Evolutionary conservation across 2,888 invertebrate genomes (phyloP).

Genomic region (Drosophila neotestacea): DNA sequence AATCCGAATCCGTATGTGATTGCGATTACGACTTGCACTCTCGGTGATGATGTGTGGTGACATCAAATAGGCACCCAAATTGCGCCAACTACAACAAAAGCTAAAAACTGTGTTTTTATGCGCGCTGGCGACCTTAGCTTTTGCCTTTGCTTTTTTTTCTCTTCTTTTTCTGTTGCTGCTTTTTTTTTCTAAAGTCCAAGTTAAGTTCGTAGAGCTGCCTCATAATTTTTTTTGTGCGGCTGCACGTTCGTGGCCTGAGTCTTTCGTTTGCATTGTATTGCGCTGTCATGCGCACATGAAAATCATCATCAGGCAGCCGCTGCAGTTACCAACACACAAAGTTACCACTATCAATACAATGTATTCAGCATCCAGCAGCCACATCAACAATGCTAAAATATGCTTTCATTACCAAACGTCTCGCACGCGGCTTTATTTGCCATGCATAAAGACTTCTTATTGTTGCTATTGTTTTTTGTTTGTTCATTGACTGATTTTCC

Average conservation of each 20-base stretch:
- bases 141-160: slow-evolving; percentile 19
- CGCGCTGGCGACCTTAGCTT: slow-evolving; percentile 67
- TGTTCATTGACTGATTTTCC: slow-evolving; percentile 18
- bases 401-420: slow-evolving; percentile 78
- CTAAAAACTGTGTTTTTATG: slow-evolving; percentile 69
- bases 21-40: slow-evolving; percentile 30
- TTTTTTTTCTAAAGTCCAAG: slow-evolving; percentile 41
- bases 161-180: slow-evolving; percentile 24
- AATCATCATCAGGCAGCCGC: slow-evolving; percentile 62
- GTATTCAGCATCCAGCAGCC: neutral
- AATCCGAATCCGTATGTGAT: slow-evolving; percentile 19
- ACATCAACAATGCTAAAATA: slow-evolving; percentile 74
- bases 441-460: slow-evolving; percentile 52
- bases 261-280: slow-evolving; percentile 76
- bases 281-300: slow-evolving; percentile 76
- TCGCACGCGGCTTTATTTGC: slow-evolving; percentile 49
- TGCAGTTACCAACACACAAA: slow-evolving; percentile 16
- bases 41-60: slow-evolving; percentile 55
- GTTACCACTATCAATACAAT: slow-evolving; percentile 10
- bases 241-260: slow-evolving; percentile 76
- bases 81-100: slow-evolving; percentile 67
- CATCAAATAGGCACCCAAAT: slow-evolving; percentile 74
- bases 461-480: slow-evolving; percentile 9
- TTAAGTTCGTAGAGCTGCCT: slow-evolving; percentile 15
- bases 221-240: slow-evolving; percentile 39